phyloP scores from a whole-genome alignment of 2,113 vertebrate species.

The Neolamprologus falcicula region DNA sequence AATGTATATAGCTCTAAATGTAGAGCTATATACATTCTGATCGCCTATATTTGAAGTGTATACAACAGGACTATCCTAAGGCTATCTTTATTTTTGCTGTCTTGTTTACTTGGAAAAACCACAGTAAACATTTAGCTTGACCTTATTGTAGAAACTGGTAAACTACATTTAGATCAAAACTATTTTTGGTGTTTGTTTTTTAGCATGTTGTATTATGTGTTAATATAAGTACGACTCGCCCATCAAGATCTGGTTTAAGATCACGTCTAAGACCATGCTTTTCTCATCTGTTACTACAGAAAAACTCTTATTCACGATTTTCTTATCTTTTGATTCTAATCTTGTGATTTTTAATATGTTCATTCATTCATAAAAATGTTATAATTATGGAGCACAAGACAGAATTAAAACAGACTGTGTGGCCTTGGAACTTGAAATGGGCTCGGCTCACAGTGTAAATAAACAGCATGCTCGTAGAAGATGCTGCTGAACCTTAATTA shows the following conservation, averaged over 20 bases:
- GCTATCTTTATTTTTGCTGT: background rate
- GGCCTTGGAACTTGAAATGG: background rate
- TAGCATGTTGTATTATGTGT: background rate
- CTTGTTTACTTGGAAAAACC: background rate
- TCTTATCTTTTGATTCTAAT: background rate
- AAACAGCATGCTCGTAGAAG: background rate
- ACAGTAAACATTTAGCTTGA: background rate
- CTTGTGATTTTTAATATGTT: background rate
- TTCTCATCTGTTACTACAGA: background rate
- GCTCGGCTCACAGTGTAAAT: background rate
- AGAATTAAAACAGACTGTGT: background rate
- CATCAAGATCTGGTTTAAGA: background rate
- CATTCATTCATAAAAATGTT: background rate
- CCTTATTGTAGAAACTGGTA: fast-evolving
- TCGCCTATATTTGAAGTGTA: background rate
- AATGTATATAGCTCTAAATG: background rate
- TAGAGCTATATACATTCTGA: background rate
- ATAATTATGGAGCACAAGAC: background rate
- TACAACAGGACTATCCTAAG: background rate
- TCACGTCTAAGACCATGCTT: background rate
- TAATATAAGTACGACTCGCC: background rate
- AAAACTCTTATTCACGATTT: background rate
- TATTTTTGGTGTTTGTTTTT: background rate
- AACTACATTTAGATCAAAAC: background rate
- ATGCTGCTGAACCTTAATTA: background rate